Base-by-base conservation (phyloP, 2,113 vertebrate genomes). In the Xiphophorus hellerii region DNA sequence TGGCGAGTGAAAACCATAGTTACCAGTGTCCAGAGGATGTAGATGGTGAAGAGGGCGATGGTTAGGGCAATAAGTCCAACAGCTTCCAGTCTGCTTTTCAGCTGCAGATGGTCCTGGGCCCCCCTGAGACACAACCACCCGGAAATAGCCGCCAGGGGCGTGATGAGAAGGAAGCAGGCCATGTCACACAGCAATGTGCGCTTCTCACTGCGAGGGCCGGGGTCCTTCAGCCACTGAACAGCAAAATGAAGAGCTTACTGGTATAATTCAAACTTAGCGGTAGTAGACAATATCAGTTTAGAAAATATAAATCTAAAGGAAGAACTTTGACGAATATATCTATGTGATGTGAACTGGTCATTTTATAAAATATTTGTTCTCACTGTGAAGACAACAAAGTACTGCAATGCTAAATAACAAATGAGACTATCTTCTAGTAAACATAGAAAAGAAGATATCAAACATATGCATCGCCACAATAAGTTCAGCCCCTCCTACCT, bases 11-110 rank as follows among this genome's bases (percentile, higher is more conserved):
- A 37, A 37, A 11, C 10, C 35, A 39, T 64, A 5, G 66, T 89
- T 94, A 99, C 98, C 97, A 99, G 94, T 0, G 97, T 99, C 98
- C 98, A 98, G 81, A 99, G 97, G 90, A 99, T 95, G 12, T 98
- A 99, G 92, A 99, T 99, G 48, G 98, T 99, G 88, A 99, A 99
- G 85, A 99, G 97, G 84, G 98, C 97, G 1, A 99, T 97, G 86
- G 98, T 99, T 71, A 99, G 96, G 14, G 97, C 97, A 7, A 99
- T 98, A 84, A 99, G 96, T 31, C 97, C 97, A 0, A 97, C 95
- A 12, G 98, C 98, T 91, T 98, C 97, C n/a, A 99, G 95, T 15
- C 95, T 94, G 95, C 97, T 98, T 88, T 98, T 97, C 83, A 98
- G 96, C 64, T 97, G 97, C 82, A 99, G 79, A 80, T 99, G 98